These are phyloP conservation scores for Solenopsis fugax DNA, from an alignment of 1,140 invertebrate genomes.

Conservation along the genomic window DNA sequence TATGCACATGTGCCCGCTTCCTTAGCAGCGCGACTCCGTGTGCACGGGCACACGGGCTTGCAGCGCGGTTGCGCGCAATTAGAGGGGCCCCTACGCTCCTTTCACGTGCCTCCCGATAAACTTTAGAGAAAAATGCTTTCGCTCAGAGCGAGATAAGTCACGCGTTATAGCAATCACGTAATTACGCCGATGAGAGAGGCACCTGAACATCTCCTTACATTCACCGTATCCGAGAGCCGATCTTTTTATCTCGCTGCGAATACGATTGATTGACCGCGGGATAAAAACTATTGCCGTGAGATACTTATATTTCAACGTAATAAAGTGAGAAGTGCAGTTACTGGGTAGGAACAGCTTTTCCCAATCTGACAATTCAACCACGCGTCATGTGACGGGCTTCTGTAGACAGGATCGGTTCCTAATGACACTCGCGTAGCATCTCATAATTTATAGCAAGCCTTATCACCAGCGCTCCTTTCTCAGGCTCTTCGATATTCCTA, in stretches of 20 bases:
- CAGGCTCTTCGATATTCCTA: constrained; percentile 57
- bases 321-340: constrained; percentile 44
- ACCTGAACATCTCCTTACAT: not conserved
- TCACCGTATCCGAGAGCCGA: constrained; percentile 4
- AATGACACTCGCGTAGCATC: constrained; percentile 56
- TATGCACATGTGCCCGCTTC: constrained; percentile 64
- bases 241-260: constrained; percentile 4
- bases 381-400: not conserved
- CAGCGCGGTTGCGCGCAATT: constrained; percentile 33
- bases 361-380: constrained; percentile 16
- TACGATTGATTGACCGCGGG: constrained; percentile 17
- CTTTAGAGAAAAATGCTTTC: constrained; percentile 40
- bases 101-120: constrained; percentile 41
- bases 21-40: constrained; percentile 70
- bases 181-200: constrained; percentile 23
- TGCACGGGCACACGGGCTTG: constrained; percentile 29
- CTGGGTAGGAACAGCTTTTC: constrained; percentile 25
- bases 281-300: constrained; percentile 25
- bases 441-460: constrained; percentile 36
- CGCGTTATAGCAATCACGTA: constrained; percentile 31
- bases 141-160: constrained; percentile 9
- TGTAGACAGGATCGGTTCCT: constrained; percentile 15
- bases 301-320: constrained; percentile 45
- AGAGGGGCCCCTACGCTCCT: constrained; percentile 23
- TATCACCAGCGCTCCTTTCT: not conserved